A percentile compares a stretch with the other conserved stretches of the same genome.
phyloP scores from a whole-genome alignment of 2,113 vertebrate genomes.

The Aix galericulata region DNA sequence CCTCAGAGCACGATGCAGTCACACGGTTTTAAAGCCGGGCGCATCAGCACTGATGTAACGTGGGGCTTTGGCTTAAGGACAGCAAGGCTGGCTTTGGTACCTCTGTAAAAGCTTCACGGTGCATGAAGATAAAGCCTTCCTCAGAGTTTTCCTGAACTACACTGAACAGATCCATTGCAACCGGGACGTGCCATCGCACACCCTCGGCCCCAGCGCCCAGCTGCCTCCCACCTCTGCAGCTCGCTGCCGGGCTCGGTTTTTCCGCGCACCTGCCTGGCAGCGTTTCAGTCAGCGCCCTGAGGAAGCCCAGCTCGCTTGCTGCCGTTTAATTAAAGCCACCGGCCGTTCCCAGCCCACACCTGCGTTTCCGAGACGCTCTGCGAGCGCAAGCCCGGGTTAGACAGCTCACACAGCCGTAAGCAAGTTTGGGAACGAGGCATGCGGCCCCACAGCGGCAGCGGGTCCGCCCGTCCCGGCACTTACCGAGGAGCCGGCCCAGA shows the following conservation, averaged over 20 bases:
- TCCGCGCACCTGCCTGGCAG: neutral
- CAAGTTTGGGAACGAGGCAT: neutral
- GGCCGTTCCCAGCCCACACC: rapidly evolving
- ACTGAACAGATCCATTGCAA: neutral
- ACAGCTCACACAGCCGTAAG: neutral
- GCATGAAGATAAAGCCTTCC: neutral
- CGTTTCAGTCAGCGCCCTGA: neutral
- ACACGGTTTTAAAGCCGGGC: neutral
- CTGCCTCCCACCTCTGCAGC: neutral
- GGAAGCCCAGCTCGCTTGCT: neutral
- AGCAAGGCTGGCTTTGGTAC: neutral
- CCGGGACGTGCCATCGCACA: neutral
- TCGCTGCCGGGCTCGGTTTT: neutral
- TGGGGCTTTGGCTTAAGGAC: neutral
- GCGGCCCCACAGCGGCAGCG: too few relatives aligned
- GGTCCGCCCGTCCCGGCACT: slow-evolving; percentile 52
- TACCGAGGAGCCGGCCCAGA: slow-evolving; percentile 88
- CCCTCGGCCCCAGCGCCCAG: neutral
- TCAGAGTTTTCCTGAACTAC: neutral
- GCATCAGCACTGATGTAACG: neutral
- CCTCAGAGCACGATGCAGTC: neutral
- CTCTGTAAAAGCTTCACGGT: neutral
- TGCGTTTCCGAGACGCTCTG: neutral
- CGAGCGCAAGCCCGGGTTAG: neutral
- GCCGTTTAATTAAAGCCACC: neutral